Base-by-base conservation (phyloP, 2,113 vertebrate species). In the Phyllopteryx taeniolatus region DNA sequence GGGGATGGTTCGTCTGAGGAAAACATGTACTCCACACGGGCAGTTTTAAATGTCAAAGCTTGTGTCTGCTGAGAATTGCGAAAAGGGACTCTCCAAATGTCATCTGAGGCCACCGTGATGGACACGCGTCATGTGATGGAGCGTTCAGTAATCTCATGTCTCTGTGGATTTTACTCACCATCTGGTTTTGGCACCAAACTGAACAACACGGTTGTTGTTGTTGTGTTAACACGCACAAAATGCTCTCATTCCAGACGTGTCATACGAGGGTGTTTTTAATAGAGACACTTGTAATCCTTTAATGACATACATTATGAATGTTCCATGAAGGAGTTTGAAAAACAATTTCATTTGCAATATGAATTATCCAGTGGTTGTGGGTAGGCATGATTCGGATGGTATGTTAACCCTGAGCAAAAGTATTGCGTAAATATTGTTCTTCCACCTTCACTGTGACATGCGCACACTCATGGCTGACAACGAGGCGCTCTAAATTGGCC, bases 141-240 rank as follows among this genome's bases (percentile, higher is more conserved):
- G 61, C 22, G 53, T 20, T 73, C n/a, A 17, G 51, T 76, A 57
- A 72, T 76, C 43, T 60, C 56, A 31, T 60, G n/a, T 61, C 68
- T 74, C 68, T 47, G 49, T 62, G 39, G 75, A 71, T 59, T 74
- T 66, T 22, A 62, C 63, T 49, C 42, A 64, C 79, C 85, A 81
- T 79, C 81, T 76, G 85, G 56, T 81, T 64, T 70, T 71, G 42
- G 75, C 70, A 70, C 60, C 69, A 78, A 39, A 31, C 35, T 39
- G 35, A 39, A 6, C 35, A 70, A 66, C 61, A 27, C 53, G 31
- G 27, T n/a, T 22, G 2, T 77, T 74, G 68, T 75, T 76, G 17
- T 77, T 71, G 73, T 82, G 71, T 73, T 65, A 51, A 76, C 56
- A 66, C 46, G 61, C 17, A 15, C 31, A 17, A 73, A 19, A 70